Conservation (phyloP, 2,113 vertebrate genomes). For the Perca fluviatilis region DNA sequence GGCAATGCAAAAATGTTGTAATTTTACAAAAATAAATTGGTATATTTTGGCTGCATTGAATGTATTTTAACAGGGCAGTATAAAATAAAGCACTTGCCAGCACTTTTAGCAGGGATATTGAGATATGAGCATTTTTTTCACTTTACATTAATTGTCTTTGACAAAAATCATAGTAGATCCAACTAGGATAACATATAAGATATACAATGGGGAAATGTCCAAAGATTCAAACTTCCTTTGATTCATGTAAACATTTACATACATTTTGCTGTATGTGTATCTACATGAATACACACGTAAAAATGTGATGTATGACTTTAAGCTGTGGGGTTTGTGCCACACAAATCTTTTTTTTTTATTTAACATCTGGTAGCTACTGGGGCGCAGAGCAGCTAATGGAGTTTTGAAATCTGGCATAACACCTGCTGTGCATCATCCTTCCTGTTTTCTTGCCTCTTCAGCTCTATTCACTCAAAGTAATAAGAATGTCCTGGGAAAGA, state of each 20-base stretch:
- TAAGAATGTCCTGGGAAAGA: conserved; percentile 27
- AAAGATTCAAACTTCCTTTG: conserved; percentile 5
- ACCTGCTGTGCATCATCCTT: not conserved
- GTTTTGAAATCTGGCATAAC: conserved; percentile 14
- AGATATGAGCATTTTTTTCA: not conserved
- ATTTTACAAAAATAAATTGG: not conserved
- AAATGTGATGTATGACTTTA: conserved; percentile 8
- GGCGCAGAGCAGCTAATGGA: conserved; percentile 51
- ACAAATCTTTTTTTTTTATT: conserved; percentile 69
- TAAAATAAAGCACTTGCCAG: no score
- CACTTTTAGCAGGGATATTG: not conserved
- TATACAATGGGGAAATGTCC: not conserved
- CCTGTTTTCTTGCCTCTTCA: not conserved
- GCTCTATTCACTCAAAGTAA: conserved; percentile 11
- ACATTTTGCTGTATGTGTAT: conserved; percentile 18
- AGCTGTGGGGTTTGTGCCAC: conserved; percentile 23
- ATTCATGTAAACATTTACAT: conserved; percentile 36
- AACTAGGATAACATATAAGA: not conserved
- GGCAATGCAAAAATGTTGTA: not conserved
- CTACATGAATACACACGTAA: conserved; percentile 21
- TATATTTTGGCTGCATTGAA: not conserved
- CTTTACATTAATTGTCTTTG: not conserved
- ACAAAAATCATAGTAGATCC: not conserved
- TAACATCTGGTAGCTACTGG: conserved; percentile 47
- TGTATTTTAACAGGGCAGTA: not conserved